Evolutionary conservation across 1,140 invertebrate genomes (phyloP).

Genomic region (Drosophila tropicalis): DNA sequence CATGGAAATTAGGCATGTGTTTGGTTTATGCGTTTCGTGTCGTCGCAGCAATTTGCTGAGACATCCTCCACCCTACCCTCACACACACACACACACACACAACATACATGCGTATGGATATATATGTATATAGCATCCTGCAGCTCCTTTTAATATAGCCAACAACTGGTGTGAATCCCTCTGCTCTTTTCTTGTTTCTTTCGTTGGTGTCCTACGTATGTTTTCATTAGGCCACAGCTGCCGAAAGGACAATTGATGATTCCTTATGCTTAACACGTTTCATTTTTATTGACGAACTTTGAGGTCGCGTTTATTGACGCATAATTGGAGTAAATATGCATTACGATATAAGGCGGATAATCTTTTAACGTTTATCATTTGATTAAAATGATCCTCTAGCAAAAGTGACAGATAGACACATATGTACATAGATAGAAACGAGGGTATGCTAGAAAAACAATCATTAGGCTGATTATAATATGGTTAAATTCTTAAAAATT

Average conservation of each 20-base stretch:
- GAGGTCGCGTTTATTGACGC: slow-evolving; percentile 60
- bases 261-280: slow-evolving; percentile 56
- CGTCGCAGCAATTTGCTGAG: slow-evolving; percentile 22
- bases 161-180: slow-evolving; percentile 3
- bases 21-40: slow-evolving; percentile 39
- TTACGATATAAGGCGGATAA: slow-evolving; percentile 60
- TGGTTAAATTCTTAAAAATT: no score
- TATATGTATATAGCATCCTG: not conserved
- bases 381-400: slow-evolving; percentile 21
- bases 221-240: slow-evolving; percentile 9
- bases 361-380: slow-evolving; percentile 58
- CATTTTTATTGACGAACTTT: slow-evolving; percentile 63
- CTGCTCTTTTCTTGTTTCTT: slow-evolving; percentile 13
- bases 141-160: slow-evolving; percentile 12
- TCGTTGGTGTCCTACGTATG: slow-evolving; percentile 2
- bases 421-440: not conserved
- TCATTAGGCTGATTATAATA: no score
- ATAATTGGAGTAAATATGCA: slow-evolving; percentile 61
- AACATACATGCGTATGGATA: not conserved
- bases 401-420: slow-evolving; percentile 1
- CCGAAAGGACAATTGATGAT: slow-evolving; percentile 33
- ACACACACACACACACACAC: not conserved
- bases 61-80: slow-evolving; percentile 19
- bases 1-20: slow-evolving; percentile 48
- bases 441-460: not conserved